Evolutionary conservation across 92 coral and sea anemone genomes (phyloP), one percentile per base, ranked within the genome.

Genomic region (Micromussa lordhowensis): DNA sequence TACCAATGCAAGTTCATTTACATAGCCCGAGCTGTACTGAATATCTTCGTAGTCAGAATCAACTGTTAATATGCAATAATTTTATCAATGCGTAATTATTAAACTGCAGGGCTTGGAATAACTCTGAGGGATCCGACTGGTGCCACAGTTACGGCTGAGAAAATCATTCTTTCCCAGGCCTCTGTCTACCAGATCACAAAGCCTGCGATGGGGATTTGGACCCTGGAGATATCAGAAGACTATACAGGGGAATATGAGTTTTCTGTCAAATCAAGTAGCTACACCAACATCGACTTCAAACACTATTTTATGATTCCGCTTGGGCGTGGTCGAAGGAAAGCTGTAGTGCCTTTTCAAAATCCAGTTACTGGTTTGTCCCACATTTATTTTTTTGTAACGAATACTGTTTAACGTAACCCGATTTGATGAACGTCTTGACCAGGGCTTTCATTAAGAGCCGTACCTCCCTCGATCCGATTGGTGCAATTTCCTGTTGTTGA

Each of bases 121-220:
- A 86, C 93, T 29, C 69, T 96, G 34, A 83, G 53, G 53, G 80
- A 87, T 75, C 90, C 90, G 5, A 54, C 59, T 21, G 82, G 85
- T 28, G 85, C 76, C 44, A 58, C 61, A 13, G 61, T 94, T 51
- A 86, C 94, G 13, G 84, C 90, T 31, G 97, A 95, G 31, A 93
- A 93, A 72, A 68, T 83, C 12, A 61, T 90, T 12, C 81, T 96
- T 74, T 86, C 95, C 28, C 83, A 88, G 83, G 89, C 91, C 59
- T 70, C 88, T 16, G 81, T 96, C 79, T 96, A 91, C 80, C 86
- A 93, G 83, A 87, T 96, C 73, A 55, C 58, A 29, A 88, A 91
- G 36, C 96, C 99, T 29, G 85, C 35, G 31, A 87, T 58, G 8
- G 99, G 99, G 22, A 68, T 82, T 91, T 96, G 99, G 98, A 89